Conservation (phyloP, 2,113 vertebrate genomes). For the Epinephelus moara region DNA sequence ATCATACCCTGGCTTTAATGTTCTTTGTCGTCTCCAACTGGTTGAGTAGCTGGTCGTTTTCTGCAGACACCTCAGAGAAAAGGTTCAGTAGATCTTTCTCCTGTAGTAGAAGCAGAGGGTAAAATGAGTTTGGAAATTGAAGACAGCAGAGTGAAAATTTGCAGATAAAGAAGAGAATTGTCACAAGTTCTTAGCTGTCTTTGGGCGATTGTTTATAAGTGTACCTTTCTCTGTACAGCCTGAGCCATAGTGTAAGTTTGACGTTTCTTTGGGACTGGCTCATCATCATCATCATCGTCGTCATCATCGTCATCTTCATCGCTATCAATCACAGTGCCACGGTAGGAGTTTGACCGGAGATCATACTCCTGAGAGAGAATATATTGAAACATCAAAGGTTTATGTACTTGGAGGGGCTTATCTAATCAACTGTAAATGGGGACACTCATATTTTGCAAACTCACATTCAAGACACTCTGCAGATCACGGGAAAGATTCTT, state of each 20-base stretch:
- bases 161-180: background rate
- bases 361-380: constrained; percentile 88
- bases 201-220: background rate
- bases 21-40: constrained; percentile 89
- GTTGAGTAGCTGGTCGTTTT: constrained; percentile 86
- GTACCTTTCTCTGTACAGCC: constrained; percentile 89
- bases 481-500: constrained; percentile 87
- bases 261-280: constrained; percentile 73
- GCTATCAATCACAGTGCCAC: constrained; percentile 81
- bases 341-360: constrained; percentile 87
- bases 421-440: background rate
- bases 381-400: background rate
- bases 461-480: constrained; percentile 88
- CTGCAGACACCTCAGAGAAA: constrained; percentile 87
- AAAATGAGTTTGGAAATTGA: background rate
- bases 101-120: constrained; percentile 73
- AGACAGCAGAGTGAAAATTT: background rate
- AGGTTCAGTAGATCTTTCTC: constrained; percentile 87
- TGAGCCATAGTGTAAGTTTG: constrained; percentile 84
- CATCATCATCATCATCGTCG: background rate
- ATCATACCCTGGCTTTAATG: constrained; percentile 86
- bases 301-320: constrained; percentile 47
- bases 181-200: background rate
- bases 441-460: constrained; percentile 30
- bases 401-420: background rate